Evolutionary conservation across 2,888 invertebrate genomes (phyloP).

Genomic region (Diarsia rubi): DNA sequence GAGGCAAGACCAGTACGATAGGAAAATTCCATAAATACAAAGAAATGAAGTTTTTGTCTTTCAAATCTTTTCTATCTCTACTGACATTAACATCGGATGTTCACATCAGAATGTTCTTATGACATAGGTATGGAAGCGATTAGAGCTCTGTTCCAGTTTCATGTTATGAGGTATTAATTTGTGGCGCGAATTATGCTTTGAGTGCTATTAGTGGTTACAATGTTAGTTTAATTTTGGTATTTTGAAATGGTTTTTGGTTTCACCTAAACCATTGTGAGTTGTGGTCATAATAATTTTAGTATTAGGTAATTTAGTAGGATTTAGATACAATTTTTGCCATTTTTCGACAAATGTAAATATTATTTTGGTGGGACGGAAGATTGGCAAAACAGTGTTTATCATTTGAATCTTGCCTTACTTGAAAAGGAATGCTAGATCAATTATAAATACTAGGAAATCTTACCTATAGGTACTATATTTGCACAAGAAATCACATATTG

Average conservation of each 20-base stretch:
- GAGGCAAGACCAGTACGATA: neutral
- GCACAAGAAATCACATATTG: neutral
- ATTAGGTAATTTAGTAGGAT: neutral
- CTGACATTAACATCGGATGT: slow-evolving; percentile 73
- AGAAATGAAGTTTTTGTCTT: neutral
- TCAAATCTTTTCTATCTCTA: slow-evolving; percentile 14
- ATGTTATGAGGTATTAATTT: slow-evolving; percentile 27
- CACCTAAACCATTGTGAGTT: neutral
- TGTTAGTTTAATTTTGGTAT: neutral
- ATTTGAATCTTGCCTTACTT: too few relatives aligned
- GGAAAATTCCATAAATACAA: too few relatives aligned
- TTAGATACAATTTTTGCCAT: neutral
- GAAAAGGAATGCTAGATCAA: neutral
- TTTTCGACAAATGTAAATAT: neutral
- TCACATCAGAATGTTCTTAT: slow-evolving; percentile 27
- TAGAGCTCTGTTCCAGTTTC: slow-evolving; percentile 28
- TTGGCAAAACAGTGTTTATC: neutral
- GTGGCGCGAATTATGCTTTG: slow-evolving; percentile 20
- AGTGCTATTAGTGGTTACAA: slow-evolving; percentile 17
- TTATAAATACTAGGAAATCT: neutral
- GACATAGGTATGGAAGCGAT: slow-evolving; percentile 24
- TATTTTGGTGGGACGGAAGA: neutral
- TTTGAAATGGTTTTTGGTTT: neutral
- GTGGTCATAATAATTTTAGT: neutral
- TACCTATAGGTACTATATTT: neutral